Evolutionary conservation across 2,888 invertebrate genomes (phyloP), one percentile per base, ranked within the genome.

Genomic region (Acrobasis repandana): DNA sequence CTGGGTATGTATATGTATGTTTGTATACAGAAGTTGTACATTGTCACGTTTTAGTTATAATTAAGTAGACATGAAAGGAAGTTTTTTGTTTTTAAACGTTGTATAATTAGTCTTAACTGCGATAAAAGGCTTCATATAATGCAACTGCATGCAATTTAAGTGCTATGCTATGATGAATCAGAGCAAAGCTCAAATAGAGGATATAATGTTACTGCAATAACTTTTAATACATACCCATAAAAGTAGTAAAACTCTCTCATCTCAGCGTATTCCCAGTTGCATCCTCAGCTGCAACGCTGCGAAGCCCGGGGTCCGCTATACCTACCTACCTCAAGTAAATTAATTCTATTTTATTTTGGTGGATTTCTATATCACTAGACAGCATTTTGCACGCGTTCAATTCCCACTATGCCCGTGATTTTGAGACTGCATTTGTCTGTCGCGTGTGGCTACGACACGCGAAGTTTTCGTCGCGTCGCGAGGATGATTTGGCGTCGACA

Each of bases 401-500:
- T 43, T 43, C 2, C 3, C 43, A n/a, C 43, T 43, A 43, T 43
- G 43, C 43, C n/a, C 38, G 9, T 38, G 38, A 54, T 15, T 36
- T 54, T 6, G 43, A 38, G 28, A 28, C 28, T 54, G 18, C 36
- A 36, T 11, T 16, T 46, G 56, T 48, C 15, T 48, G 47, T 57
- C 15, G 49, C 43, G 28, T 47, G 33, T n/a, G 36, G 36, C 36
- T 36, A 38, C 54, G 36, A 20, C 54, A 54, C 54, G 54, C 54
- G 20, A 54, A 9, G 38, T 54, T 50, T 52, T 38, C 15, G 18
- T 43, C 43, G 43, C 43, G 54, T 20, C 36, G 36, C 20, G 14
- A 54, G 38, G 54, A 54, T n/a, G 54, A 54, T 49, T 61, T 50
- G 15, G 61, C 48, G 58, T 28, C 51, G 57, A 51, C 52, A 59